Base-by-base conservation (phyloP, 2,113 vertebrate genomes). In the Muscicapa adusta region DNA sequence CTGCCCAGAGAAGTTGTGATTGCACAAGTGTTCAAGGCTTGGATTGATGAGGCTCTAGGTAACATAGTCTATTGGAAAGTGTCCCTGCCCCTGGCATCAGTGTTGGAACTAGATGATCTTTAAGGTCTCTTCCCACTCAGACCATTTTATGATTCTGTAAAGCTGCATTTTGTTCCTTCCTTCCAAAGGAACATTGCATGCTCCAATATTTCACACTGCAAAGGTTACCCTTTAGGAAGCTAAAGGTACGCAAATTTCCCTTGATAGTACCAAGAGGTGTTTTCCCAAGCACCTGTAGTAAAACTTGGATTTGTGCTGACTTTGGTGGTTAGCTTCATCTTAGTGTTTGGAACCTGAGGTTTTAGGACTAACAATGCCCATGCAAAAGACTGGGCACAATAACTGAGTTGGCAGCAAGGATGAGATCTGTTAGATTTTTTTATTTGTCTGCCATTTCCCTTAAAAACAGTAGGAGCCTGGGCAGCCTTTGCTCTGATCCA, bases 311-410 rank as follows among this genome's bases (percentile, higher is more conserved):
- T 22, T 58, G 18, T 20, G 8, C 40, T 9, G 9, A 10, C 67
- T 78, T 87, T 67, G 13, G 50, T 51, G 28, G 5, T 81, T 83
- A 53, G 19, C 70, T 95, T 80, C 20, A 36, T 88, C 73, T 89
- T 42, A 67, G 4, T 76, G 33, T 53, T 40, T 92, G 42, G 25
- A 96, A 91, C 47, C 23, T 79, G 57, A 80, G 40, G 88, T 88
- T 91, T 91, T 89, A 80, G 75, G 25, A 40, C 22, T 40, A 65
- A 50, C 1, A 15, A 4, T 88, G 67, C 16, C 68, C 5, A 9
- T 47, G 19, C 31, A 81, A 31, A 87, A 86, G 12, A 19, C 5
- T 23, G 13, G 19, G n/a, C 25, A 73, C 8, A 5, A 26, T 62
- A 9, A 66, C 31, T 13, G 10, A 14, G 13, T 45, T 71, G 57